A percentile compares a stretch with the other conserved stretches of the same genome.
Evolutionary conservation across 2,888 invertebrate genomes (phyloP).

Genomic region (Orgyia antiqua): DNA sequence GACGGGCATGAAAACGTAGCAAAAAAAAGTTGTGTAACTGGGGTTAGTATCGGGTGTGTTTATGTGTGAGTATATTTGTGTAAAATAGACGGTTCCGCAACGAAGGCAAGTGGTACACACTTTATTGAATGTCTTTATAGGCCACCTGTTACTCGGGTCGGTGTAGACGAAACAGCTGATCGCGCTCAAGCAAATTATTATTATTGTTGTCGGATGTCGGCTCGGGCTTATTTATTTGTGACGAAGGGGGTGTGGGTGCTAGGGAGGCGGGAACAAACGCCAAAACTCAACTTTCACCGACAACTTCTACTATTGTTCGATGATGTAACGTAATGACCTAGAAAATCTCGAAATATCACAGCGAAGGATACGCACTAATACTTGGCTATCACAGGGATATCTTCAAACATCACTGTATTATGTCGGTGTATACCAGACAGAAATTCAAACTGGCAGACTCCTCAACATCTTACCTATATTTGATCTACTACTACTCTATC

Average conservation of each 20-base stretch:
- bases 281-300: constrained; percentile 50
- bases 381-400: not conserved
- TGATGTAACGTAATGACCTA: constrained; percentile 31
- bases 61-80: constrained; percentile 48
- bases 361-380: constrained; percentile 5
- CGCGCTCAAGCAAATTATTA: constrained; percentile 72
- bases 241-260: constrained; percentile 42
- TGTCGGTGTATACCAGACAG: too few species aligned
- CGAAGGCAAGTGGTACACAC: constrained; percentile 73
- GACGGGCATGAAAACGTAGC: constrained; percentile 13
- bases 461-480: too few species aligned
- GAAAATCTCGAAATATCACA: constrained; percentile 21
- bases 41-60: constrained; percentile 27
- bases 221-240: constrained; percentile 70
- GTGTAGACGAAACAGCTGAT: constrained; percentile 75
- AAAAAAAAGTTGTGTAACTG: constrained; percentile 31
- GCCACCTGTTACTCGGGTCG: constrained; percentile 78
- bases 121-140: constrained; percentile 79
- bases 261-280: constrained; percentile 38
- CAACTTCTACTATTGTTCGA: constrained; percentile 47
- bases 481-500: too few species aligned
- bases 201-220: constrained; percentile 67
- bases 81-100: constrained; percentile 66
- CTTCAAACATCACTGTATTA: too few species aligned
- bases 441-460: too few species aligned